phyloP scores from a whole-genome alignment of 1,140 invertebrate genomes.

The Aplysia californica region DNA sequence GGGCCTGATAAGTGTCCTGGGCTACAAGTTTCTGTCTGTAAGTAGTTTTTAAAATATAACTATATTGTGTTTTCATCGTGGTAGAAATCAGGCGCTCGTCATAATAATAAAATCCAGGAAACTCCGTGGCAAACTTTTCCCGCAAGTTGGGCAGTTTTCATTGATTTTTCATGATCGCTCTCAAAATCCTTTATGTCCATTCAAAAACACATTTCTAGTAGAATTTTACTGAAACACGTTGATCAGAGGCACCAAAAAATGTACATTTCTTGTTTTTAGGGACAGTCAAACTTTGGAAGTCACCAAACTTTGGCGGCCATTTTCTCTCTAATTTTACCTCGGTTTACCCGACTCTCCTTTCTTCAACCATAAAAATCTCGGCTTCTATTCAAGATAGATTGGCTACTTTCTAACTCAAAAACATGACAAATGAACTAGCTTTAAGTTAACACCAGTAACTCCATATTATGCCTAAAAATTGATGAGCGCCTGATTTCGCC shows the following conservation, averaged over 20 bases:
- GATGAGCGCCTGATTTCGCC: too few relatives aligned
- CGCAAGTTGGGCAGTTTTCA: background rate
- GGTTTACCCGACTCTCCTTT: background rate
- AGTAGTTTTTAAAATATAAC: slow-evolving; percentile 3
- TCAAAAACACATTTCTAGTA: too few relatives aligned
- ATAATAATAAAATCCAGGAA: background rate
- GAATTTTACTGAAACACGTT: too few relatives aligned
- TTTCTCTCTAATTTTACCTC: background rate
- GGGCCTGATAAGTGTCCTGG: slow-evolving; percentile 84
- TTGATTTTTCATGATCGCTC: too few relatives aligned
- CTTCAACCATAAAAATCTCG: too few relatives aligned
- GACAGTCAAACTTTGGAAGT: too few relatives aligned
- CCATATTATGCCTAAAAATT: too few relatives aligned
- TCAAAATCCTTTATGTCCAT: background rate
- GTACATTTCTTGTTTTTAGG: background rate
- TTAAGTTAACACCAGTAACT: too few relatives aligned
- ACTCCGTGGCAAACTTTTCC: background rate
- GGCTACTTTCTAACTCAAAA: too few relatives aligned
- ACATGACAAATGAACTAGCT: too few relatives aligned
- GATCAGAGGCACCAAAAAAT: background rate
- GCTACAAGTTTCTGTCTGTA: slow-evolving; percentile 87
- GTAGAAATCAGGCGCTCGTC: background rate
- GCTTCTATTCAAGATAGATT: too few relatives aligned
- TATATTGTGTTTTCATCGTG: background rate
- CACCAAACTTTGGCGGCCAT: too few relatives aligned